Percentiles rank a stretch among this genome's conserved stretches.
These are phyloP conservation scores for Glossophaga mutica DNA, from an alignment of 2,797 vertebrate genomes.

Conservation along the genomic window DNA sequence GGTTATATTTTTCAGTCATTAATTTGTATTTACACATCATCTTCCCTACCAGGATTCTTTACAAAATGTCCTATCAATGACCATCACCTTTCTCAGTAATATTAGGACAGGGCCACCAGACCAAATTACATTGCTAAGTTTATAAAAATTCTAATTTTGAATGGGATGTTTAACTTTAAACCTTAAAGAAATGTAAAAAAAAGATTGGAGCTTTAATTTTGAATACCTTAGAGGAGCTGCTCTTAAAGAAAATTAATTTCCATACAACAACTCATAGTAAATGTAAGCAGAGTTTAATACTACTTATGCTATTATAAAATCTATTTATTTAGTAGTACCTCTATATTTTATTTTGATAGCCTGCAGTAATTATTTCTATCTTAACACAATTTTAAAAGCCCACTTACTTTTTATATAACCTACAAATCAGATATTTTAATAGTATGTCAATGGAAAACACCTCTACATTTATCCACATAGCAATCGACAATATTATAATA, in stretches of 20 bases:
- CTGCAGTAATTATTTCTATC: constrained; percentile 28
- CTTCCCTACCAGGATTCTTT: constrained; percentile 14
- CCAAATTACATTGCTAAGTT: background rate
- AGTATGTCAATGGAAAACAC: constrained; percentile 15
- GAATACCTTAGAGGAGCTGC: background rate
- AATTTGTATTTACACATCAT: background rate
- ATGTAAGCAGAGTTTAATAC: background rate
- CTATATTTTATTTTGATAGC: background rate
- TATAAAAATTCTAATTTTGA: background rate
- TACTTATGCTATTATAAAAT: background rate
- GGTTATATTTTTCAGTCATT: constrained; percentile 20
- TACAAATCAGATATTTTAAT: background rate
- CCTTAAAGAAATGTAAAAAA: background rate
- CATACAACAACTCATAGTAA: background rate
- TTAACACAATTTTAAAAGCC: background rate
- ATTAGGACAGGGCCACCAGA: background rate
- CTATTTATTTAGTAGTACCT: background rate
- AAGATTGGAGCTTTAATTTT: background rate
- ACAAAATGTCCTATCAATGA: background rate
- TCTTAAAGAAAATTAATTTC: constrained; percentile 29
- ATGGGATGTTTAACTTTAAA: background rate
- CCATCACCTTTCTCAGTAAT: background rate
- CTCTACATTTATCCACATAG: background rate
- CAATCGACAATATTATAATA: background rate
- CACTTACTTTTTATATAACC: background rate